Percentiles rank a stretch among this genome's conserved stretches.
These are phyloP conservation scores for Calliphora vicina DNA, from an alignment of 1,140 invertebrate species.

Conservation along the genomic window DNA sequence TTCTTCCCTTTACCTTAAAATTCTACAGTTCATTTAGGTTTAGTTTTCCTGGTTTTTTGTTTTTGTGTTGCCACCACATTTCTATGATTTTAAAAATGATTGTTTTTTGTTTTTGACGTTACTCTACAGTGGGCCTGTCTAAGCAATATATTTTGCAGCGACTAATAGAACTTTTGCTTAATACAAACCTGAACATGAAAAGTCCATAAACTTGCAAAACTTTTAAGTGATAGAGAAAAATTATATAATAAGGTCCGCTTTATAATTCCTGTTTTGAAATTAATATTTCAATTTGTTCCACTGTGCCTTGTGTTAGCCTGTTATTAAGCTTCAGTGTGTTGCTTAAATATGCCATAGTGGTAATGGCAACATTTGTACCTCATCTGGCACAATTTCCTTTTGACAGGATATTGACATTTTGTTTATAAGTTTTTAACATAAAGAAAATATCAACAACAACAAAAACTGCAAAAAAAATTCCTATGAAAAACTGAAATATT, in stretches of 20 bases:
- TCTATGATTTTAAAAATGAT: conserved; percentile 6
- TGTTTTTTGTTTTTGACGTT: conserved; percentile 13
- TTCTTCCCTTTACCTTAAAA: background rate
- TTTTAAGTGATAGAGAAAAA: too few relatives aligned
- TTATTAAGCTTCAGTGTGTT: background rate
- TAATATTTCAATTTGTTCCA: too few relatives aligned
- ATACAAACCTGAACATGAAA: too few relatives aligned
- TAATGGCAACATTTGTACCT: conserved; percentile 38
- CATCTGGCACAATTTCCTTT: conserved; percentile 46
- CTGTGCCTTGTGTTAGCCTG: background rate
- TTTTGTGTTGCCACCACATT: background rate
- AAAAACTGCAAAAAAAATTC: background rate
- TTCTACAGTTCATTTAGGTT: background rate
- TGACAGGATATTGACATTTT: conserved; percentile 35
- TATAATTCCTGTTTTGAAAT: too few relatives aligned
- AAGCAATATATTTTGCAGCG: too few relatives aligned
- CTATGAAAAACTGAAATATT: background rate
- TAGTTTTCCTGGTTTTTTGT: background rate
- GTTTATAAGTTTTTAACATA: background rate
- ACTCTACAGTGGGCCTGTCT: too few relatives aligned
- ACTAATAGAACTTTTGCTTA: too few relatives aligned
- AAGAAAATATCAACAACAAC: background rate
- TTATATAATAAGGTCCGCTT: too few relatives aligned
- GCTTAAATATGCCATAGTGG: background rate
- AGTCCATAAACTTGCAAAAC: too few relatives aligned